Percentiles rank a stretch among this genome's conserved stretches.
These are phyloP conservation scores for Engraulis encrasicolus DNA, from an alignment of 2,113 vertebrate genomes.

Conservation along the genomic window DNA sequence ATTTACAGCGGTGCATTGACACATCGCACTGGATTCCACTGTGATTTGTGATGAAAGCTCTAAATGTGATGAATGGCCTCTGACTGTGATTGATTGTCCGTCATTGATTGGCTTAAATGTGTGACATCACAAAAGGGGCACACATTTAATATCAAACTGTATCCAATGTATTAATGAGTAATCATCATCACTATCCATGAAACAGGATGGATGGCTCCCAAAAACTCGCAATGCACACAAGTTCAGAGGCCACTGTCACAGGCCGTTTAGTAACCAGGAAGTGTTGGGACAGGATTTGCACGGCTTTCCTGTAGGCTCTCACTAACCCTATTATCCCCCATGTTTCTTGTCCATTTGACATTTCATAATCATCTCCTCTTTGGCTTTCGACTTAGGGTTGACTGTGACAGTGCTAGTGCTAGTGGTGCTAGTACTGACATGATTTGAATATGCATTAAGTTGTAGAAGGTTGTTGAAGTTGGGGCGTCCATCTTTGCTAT, in stretches of 20 bases:
- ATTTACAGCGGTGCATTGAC: too few species aligned
- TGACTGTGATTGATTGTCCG: neutral
- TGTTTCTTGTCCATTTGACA: slow-evolving; percentile 11
- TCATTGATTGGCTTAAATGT: too few species aligned
- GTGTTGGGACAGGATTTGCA: slow-evolving; percentile 1
- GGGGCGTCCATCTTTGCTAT: neutral
- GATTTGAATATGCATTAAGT: neutral
- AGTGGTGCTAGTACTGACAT: neutral
- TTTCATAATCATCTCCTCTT: slow-evolving; percentile 24
- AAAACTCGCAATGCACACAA: neutral
- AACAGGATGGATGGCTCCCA: neutral
- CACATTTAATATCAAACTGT: neutral
- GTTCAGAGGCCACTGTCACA: neutral
- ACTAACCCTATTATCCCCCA: slow-evolving; percentile 27
- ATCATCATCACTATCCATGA: neutral
- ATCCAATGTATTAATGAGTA: too few species aligned
- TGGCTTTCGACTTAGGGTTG: neutral
- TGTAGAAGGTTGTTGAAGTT: neutral
- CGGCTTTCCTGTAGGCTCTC: neutral
- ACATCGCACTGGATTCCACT: neutral
- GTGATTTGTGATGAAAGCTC: too few species aligned
- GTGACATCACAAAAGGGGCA: neutral
- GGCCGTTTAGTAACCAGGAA: slow-evolving; percentile 13
- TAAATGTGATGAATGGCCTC: too few species aligned
- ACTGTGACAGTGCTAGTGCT: too few species aligned